phyloP scores from a whole-genome alignment of 1,140 invertebrate species.

The Saccostrea echinata region DNA sequence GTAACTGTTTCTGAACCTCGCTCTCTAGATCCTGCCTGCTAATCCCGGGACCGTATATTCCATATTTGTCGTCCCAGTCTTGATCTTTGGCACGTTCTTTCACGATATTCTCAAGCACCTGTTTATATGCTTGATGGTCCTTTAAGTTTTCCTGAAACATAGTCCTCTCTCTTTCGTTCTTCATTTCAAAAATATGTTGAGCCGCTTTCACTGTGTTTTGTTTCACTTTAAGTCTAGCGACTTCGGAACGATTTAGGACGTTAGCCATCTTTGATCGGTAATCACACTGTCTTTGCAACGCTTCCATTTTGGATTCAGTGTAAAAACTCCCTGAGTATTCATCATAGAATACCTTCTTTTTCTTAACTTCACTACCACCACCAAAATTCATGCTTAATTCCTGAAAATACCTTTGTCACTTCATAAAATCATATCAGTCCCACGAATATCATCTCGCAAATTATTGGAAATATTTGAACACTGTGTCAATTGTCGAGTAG shows the following conservation, averaged over 20 bases:
- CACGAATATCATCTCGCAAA: neutral
- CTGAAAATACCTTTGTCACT: neutral
- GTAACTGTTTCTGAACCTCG: constrained; percentile 48
- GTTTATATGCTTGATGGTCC: constrained; percentile 60
- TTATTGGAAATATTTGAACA: neutral
- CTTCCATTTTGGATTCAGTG: constrained; percentile 61
- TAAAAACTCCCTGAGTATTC: constrained; percentile 60
- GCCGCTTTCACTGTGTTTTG: constrained; percentile 59
- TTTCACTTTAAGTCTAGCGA: constrained; percentile 43
- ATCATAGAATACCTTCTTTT: constrained; percentile 62
- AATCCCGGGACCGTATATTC: constrained; percentile 56
- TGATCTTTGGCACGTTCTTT: constrained; percentile 40
- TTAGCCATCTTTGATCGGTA: constrained; percentile 61
- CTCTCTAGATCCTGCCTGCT: constrained; percentile 56
- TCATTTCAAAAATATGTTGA: constrained; percentile 60
- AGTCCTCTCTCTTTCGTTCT: constrained; percentile 56
- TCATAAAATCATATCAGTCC: neutral
- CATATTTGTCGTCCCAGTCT: constrained; percentile 55
- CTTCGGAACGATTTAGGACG: constrained; percentile 61
- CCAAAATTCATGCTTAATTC: constrained; percentile 42
- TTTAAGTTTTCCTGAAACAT: constrained; percentile 58
- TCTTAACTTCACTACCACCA: constrained; percentile 43
- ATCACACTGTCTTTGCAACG: constrained; percentile 61
- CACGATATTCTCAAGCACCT: constrained; percentile 58
- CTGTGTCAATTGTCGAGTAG: constrained; percentile 1